Conservation (phyloP, 64 coral and sea anemone species). For the Pachyseris speciosa region DNA sequence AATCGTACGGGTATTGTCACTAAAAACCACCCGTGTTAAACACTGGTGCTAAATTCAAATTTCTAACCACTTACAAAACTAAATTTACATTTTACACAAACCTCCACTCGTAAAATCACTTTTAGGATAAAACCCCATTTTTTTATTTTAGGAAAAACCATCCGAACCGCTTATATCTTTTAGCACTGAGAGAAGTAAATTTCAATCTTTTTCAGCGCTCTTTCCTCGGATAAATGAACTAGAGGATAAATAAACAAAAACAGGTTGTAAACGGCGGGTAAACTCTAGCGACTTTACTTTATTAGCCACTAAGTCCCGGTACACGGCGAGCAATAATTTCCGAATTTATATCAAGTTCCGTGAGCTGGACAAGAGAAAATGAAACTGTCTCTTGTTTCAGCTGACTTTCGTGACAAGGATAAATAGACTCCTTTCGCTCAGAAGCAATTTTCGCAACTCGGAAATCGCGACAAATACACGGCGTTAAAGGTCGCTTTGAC, state of each 20-base stretch:
- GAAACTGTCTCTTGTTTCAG: too few species aligned
- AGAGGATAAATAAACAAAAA: not conserved
- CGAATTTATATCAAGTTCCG: not conserved
- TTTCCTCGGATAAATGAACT: not conserved
- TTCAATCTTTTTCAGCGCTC: not conserved
- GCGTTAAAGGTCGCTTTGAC: not conserved
- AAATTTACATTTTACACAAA: not conserved
- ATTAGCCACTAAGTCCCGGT: too few species aligned
- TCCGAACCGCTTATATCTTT: too few species aligned
- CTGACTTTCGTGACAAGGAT: not conserved
- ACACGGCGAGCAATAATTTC: not conserved
- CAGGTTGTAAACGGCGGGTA: conserved; percentile 9
- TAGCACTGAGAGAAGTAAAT: too few species aligned
- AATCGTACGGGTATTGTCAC: not conserved
- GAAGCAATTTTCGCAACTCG: not conserved
- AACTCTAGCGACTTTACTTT: too few species aligned
- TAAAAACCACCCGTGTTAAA: not conserved
- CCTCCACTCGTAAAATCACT: not conserved
- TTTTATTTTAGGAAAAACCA: too few species aligned
- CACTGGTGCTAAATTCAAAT: conserved; percentile 12
- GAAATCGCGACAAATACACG: not conserved
- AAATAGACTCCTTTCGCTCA: too few species aligned
- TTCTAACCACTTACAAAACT: not conserved
- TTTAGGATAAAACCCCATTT: too few species aligned
- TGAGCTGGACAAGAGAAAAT: not conserved